A percentile compares a stretch with the other conserved stretches of the same genome.
Conservation (phyloP, 2,113 vertebrate species). For the Forbesichthys papilliferus region DNA sequence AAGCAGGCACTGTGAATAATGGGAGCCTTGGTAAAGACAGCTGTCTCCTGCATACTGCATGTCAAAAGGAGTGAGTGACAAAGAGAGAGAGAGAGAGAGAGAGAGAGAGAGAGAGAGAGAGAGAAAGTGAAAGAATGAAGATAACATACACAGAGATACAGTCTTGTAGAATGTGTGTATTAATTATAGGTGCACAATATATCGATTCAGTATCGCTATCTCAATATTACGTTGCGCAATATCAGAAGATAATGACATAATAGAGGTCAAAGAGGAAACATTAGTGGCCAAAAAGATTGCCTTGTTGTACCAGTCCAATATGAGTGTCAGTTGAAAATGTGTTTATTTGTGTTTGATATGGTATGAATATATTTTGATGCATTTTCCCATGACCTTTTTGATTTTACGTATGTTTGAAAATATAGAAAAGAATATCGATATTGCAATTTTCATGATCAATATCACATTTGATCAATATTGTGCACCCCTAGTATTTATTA, state of each 20-base stretch:
- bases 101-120: background rate
- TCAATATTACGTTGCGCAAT: too few relatives aligned
- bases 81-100: background rate
- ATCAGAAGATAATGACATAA: too few relatives aligned
- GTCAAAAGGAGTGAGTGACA: conserved; percentile 6
- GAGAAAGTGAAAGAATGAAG: background rate
- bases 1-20: conserved; percentile 22
- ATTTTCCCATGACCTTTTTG: too few relatives aligned
- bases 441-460: too few relatives aligned
- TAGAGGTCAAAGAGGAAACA: too few relatives aligned
- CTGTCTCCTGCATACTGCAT: background rate
- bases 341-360: background rate
- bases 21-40: conserved; percentile 12
- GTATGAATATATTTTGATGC: background rate
- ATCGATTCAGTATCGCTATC: too few relatives aligned
- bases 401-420: too few relatives aligned
- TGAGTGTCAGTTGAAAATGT: background rate
- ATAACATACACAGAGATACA: background rate
- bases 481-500: too few relatives aligned
- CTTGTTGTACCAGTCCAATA: background rate
- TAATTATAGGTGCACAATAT: too few relatives aligned
- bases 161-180: background rate
- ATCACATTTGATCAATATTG: too few relatives aligned
- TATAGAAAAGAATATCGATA: too few relatives aligned
- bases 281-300: too few relatives aligned